phyloP scores from a whole-genome alignment of 2,888 invertebrate genomes.

The Ectemnius continuus region DNA sequence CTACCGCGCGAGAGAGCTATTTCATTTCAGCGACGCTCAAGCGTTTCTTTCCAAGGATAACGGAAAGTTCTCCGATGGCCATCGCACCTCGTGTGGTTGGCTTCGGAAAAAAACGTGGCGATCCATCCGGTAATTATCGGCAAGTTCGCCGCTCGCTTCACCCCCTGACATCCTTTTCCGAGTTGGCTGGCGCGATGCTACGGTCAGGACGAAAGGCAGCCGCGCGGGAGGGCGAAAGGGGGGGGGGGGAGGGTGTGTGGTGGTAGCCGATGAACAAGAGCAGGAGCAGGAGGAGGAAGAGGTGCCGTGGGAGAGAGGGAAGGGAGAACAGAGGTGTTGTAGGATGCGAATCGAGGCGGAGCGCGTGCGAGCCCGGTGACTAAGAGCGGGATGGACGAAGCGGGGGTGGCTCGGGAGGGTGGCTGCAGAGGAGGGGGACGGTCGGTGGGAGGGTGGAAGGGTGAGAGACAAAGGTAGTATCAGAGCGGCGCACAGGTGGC shows the following conservation, averaged over 20 bases:
- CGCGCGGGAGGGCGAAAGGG: slow-evolving; percentile 19
- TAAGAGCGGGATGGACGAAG: slow-evolving; percentile 36
- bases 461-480: slow-evolving; percentile 30
- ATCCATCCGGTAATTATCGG: slow-evolving; percentile 55
- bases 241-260: slow-evolving; percentile 15
- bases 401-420: slow-evolving; percentile 10
- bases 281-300: slow-evolving; percentile 3
- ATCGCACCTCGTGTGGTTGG: background rate
- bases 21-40: too few relatives aligned
- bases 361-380: slow-evolving; percentile 19
- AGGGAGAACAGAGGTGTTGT: background rate
- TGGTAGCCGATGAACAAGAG: background rate
- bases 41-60: background rate
- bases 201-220: slow-evolving; percentile 52
- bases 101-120: slow-evolving; percentile 8
- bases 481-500: slow-evolving; percentile 33
- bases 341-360: too few relatives aligned
- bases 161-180: slow-evolving; percentile 60
- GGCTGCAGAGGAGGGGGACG: slow-evolving; percentile 17
- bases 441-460: slow-evolving; percentile 15
- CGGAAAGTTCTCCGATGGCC: background rate
- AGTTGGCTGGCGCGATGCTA: slow-evolving; percentile 39
- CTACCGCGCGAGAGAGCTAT: too few relatives aligned
- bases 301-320: slow-evolving; percentile 10
- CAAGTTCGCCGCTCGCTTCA: slow-evolving; percentile 44